These are phyloP conservation scores for Drosophila elegans DNA, from an alignment of 1,140 invertebrate genomes.

Conservation along the genomic window DNA sequence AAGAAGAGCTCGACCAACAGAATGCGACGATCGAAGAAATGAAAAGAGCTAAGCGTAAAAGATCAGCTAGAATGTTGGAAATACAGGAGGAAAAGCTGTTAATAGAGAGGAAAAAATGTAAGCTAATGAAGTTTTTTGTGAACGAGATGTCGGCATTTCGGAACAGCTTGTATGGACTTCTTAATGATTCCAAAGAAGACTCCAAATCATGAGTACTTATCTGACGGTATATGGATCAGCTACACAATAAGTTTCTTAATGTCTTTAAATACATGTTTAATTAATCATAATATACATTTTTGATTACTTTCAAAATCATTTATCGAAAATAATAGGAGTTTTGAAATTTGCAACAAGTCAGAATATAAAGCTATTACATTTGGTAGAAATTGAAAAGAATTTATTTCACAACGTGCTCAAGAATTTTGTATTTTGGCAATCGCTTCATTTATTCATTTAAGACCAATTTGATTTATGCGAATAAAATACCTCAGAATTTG, in stretches of 20 bases:
- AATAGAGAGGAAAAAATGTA: constrained; percentile 36
- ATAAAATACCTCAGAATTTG: background rate
- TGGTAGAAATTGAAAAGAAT: background rate
- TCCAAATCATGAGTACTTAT: background rate
- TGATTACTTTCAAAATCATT: background rate
- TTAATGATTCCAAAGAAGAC: background rate
- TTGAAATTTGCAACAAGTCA: background rate
- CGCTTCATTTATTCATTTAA: background rate
- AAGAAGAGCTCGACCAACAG: constrained; percentile 27
- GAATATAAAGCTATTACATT: no score
- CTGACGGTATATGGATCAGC: background rate
- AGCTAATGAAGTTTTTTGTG: constrained; percentile 29
- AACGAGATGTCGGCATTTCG: constrained; percentile 33
- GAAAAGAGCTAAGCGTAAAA: background rate
- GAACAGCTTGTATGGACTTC: constrained; percentile 21
- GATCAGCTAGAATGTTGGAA: constrained; percentile 6
- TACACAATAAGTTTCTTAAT: background rate
- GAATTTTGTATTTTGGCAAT: background rate
- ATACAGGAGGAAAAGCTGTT: constrained; percentile 38
- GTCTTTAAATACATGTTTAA: background rate
- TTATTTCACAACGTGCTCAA: background rate
- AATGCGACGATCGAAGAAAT: background rate
- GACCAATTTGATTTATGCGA: background rate
- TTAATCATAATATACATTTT: background rate
- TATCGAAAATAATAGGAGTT: background rate